Evolutionary conservation across 2,888 invertebrate species (phyloP).

Genomic region (Tyria jacobaeae): DNA sequence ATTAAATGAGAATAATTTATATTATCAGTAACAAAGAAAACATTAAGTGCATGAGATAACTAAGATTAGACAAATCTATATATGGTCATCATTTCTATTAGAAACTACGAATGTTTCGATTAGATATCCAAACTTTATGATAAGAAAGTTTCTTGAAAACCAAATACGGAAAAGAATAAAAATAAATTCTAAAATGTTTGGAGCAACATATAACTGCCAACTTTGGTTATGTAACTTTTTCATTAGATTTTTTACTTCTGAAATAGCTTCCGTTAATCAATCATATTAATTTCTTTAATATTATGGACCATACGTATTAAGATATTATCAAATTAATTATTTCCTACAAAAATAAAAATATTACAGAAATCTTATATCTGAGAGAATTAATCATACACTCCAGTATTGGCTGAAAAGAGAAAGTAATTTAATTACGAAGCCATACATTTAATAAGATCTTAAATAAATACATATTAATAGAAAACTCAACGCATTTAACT

Average conservation of each 20-base stretch:
- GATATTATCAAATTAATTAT: constrained; percentile 36
- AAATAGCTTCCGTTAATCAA: constrained; percentile 33
- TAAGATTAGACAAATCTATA: neutral
- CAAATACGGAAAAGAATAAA: constrained; percentile 23
- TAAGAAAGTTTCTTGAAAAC: constrained; percentile 32
- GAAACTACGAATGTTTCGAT: constrained; percentile 8
- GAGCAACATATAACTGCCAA: neutral
- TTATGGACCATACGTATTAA: constrained; percentile 28
- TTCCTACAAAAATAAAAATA: constrained; percentile 16
- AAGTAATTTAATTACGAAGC: neutral
- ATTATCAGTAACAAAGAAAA: constrained; percentile 10
- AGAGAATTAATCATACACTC: neutral
- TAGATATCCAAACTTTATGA: constrained; percentile 12
- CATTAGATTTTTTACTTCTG: constrained; percentile 20
- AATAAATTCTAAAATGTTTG: constrained; percentile 16
- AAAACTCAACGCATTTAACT: neutral
- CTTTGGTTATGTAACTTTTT: constrained; percentile 22
- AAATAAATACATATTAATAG: neutral
- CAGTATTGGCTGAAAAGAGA: neutral
- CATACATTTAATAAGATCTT: neutral
- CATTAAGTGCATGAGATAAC: constrained; percentile 3
- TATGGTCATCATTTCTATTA: constrained; percentile 8
- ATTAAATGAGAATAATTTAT: constrained; percentile 7
- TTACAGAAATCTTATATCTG: neutral
- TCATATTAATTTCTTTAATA: constrained; percentile 35